Evolutionary conservation across 2,888 invertebrate genomes (phyloP).

Genomic region (Tachina lurida): DNA sequence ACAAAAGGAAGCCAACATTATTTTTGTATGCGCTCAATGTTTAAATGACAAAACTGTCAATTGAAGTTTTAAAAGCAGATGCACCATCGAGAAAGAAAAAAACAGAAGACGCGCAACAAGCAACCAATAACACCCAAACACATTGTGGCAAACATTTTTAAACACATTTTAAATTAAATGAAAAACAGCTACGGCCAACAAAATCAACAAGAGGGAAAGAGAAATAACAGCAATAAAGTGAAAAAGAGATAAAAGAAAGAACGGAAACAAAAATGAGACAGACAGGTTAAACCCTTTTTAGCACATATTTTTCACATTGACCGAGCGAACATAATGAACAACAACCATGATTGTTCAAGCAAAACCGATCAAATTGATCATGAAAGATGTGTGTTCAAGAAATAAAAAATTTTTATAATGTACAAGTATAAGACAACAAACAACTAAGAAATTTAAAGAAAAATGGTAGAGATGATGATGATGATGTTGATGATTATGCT

Average conservation of each 20-base stretch:
- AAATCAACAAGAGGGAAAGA: neutral
- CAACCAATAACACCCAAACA: constrained; percentile 36
- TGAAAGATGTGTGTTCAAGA: constrained; percentile 48
- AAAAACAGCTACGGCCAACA: constrained; percentile 17
- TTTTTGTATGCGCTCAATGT: constrained; percentile 57
- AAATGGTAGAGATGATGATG: constrained; percentile 53
- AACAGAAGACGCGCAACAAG: neutral
- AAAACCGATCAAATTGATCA: constrained; percentile 68
- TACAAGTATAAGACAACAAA: constrained; percentile 20
- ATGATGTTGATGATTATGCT: constrained; percentile 16
- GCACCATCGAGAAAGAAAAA: neutral
- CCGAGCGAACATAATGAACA: constrained; percentile 65
- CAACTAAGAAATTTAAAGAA: constrained; percentile 25
- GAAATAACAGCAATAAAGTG: no score
- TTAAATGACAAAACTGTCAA: constrained; percentile 70
- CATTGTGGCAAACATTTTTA: constrained; percentile 45
- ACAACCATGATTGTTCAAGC: constrained; percentile 53
- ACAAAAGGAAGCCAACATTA: constrained; percentile 5
- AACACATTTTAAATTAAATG: constrained; percentile 69
- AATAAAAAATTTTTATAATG: neutral
- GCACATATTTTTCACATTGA: constrained; percentile 67
- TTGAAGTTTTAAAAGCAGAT: constrained; percentile 66
- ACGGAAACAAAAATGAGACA: constrained; percentile 51
- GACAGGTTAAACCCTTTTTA: constrained; percentile 69
- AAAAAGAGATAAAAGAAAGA: constrained; percentile 15